Conservation (phyloP, 2,113 vertebrate genomes). For the Parus major region DNA sequence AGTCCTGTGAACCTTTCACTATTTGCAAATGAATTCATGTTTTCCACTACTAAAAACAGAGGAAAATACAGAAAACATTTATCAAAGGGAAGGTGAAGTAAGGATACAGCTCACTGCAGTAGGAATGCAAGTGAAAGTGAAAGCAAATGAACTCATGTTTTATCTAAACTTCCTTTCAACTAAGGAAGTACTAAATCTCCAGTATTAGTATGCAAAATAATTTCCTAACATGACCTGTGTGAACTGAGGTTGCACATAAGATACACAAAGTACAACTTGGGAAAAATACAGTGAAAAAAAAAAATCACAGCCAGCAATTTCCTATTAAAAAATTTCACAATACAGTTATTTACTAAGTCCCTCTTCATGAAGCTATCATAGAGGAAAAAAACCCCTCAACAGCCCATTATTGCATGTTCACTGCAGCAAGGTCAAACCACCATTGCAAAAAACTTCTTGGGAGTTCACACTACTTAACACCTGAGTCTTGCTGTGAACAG, state of each 20-base stretch:
- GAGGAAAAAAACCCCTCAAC: accelerated
- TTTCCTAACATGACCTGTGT: background rate
- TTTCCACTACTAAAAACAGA: background rate
- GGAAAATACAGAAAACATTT: background rate
- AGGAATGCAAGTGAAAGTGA: background rate
- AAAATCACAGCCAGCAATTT: background rate
- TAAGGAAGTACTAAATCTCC: background rate
- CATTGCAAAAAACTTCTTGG: background rate
- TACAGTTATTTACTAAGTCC: background rate
- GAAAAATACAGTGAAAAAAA: background rate
- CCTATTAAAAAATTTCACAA: background rate
- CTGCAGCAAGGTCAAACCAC: background rate
- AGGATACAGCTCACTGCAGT: background rate
- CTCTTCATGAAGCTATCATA: background rate
- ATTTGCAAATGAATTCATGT: background rate
- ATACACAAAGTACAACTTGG: accelerated
- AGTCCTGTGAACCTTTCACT: background rate
- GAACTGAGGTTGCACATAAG: background rate
- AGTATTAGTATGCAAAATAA: background rate
- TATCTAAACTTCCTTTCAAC: background rate
- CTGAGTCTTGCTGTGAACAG: background rate
- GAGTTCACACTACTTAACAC: background rate
- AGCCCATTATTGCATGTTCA: accelerated
- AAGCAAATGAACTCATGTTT: background rate
- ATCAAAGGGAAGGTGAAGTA: background rate